Percentiles rank a stretch among this genome's conserved stretches.
Conservation (phyloP, 2,113 vertebrate genomes). For the Sinocyclocheilus anophthalmus region DNA sequence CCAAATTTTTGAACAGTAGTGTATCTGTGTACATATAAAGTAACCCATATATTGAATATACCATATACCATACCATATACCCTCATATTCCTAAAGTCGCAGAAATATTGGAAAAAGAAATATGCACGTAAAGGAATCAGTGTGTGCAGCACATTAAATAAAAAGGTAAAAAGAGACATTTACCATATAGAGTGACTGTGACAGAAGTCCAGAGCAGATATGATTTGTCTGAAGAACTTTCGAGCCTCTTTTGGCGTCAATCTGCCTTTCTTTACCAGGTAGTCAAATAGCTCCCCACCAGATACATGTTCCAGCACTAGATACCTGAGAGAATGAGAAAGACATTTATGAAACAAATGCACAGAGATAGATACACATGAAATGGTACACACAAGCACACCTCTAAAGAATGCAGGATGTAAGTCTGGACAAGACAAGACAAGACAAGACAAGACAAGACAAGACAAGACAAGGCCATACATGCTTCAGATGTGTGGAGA, state of each 20-base stretch:
- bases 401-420: slow-evolving; percentile 28
- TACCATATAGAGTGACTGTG: slow-evolving; percentile 93
- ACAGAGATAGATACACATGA: background rate
- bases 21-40: background rate
- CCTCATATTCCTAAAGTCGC: no score
- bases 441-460: slow-evolving; percentile 25
- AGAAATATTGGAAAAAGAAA: background rate
- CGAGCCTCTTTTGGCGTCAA: slow-evolving; percentile 90
- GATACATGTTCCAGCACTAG: slow-evolving; percentile 91
- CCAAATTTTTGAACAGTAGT: background rate
- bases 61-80: no score
- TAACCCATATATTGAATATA: background rate
- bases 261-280: slow-evolving; percentile 90
- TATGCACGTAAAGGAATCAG: background rate
- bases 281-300: slow-evolving; percentile 90
- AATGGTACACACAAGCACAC: slow-evolving; percentile 12
- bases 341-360: background rate
- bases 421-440: slow-evolving; percentile 24
- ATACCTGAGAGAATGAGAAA: slow-evolving; percentile 74
- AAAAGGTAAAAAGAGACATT: slow-evolving; percentile 42
- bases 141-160: background rate
- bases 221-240: slow-evolving; percentile 93
- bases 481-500: slow-evolving; percentile 31
- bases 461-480: slow-evolving; percentile 28
- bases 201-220: slow-evolving; percentile 90